phyloP scores from a whole-genome alignment of 2,113 vertebrate genomes.

The Apaloderma vittatum region DNA sequence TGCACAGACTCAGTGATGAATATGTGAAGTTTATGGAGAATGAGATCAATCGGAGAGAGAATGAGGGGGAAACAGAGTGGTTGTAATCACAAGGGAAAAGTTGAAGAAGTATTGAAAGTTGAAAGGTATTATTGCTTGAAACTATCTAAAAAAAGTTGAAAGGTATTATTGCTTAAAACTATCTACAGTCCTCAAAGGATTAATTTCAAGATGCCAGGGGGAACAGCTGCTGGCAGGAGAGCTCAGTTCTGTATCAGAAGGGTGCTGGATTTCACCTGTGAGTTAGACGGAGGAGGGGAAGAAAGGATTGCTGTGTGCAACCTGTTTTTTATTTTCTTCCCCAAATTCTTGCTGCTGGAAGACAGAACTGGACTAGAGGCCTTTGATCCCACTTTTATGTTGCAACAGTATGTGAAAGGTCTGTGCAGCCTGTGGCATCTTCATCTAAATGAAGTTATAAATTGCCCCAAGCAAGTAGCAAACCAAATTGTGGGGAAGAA shows the following conservation, averaged over 20 bases:
- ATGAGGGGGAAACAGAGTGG: neutral
- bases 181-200: neutral
- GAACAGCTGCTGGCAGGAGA: neutral
- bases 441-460: neutral
- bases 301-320: neutral
- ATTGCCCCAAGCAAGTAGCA: neutral
- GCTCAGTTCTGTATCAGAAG: neutral
- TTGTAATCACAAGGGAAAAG: neutral
- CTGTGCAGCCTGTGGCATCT: neutral
- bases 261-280: neutral
- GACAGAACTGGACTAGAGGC: neutral
- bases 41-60: neutral
- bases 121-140: neutral
- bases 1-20: neutral
- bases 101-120: too few relatives aligned
- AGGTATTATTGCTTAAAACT: neutral
- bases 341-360: neutral
- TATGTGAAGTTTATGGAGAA: neutral
- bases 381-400: neutral
- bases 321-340: neutral
- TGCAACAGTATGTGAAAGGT: accelerated
- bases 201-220: neutral
- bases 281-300: neutral
- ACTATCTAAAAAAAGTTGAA: neutral
- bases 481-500: neutral